Conservation (phyloP, 92 coral and sea anemone genomes). For the Nematostella vectensis region DNA sequence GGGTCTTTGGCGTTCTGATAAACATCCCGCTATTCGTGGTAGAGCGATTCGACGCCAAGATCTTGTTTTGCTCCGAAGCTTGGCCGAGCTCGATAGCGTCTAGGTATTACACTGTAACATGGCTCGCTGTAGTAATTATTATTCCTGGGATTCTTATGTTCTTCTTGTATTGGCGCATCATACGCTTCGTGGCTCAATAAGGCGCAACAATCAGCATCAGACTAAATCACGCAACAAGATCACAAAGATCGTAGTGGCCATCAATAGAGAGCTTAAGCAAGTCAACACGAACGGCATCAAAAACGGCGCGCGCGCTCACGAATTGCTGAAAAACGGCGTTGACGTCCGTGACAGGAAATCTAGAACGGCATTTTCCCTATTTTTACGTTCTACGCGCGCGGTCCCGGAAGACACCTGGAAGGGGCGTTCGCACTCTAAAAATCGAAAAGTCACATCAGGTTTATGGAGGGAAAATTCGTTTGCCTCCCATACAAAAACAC, state of each 20-base stretch:
- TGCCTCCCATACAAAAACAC: no score
- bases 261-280: no score
- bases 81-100: constrained; percentile 11
- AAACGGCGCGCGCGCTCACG: no score
- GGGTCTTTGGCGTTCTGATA: constrained; percentile 26
- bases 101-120: constrained; percentile 7
- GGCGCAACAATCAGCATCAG: background rate
- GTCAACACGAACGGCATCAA: no score
- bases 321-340: no score
- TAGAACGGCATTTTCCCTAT: no score
- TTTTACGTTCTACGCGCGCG: no score
- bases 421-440: no score
- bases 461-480: no score
- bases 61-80: constrained; percentile 5
- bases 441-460: no score
- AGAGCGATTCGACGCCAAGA: constrained; percentile 5
- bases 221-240: constrained; percentile 23
- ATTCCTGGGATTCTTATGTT: constrained; percentile 12
- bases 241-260: constrained; percentile 20
- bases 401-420: no score
- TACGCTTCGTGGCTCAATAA: constrained; percentile 29
- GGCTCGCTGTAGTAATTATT: constrained; percentile 16
- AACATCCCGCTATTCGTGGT: constrained; percentile 21
- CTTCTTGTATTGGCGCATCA: constrained; percentile 16
- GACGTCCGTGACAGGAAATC: no score